Base-by-base conservation (phyloP, 2,888 invertebrate genomes). In the Aporophyla nigra region DNA sequence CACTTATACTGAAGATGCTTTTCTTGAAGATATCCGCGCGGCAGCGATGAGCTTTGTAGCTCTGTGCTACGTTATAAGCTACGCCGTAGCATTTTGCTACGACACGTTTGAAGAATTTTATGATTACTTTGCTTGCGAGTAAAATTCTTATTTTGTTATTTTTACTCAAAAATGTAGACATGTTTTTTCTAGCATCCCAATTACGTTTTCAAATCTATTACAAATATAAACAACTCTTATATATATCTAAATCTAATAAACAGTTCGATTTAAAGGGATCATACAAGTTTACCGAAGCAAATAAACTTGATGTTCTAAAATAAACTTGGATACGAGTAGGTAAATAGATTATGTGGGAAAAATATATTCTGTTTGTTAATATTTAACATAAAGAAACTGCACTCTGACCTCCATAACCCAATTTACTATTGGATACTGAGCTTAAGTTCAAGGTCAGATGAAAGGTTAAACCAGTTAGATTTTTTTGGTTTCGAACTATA, bases 81-180 rank as follows among this genome's bases (percentile, higher is more conserved):
- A 78, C 78, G 67, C 3, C 78, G 81, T 80, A 78, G 80, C 59
- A 19, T 43, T 6, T 49, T 43, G 54, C 74, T 67, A 78, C 74
- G 58, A 14, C 43, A 43, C 12, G 40, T 54, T 70, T 40, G 40
- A 68, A 61, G n/a, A 59, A 59, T 61, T 75, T 75, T 74, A 24
- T 75, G 53, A 76, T 74, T 63, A 63, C 46, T 27, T 56, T 33
- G 21, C 12, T 16, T 1, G 53, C 27, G 33, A 53, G 61, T 24
- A 24, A 24, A 21, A 62, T 53, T 27, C 16, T 24, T 53, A 53
- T 75, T 53, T 33, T 49, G 12, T 7, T 3, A 51, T 51, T 2
- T 59, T 43, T 43, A 14, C 14, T 43, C n/a, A 56, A 72, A 61
- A 46, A 46, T 53, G 51, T 61, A 40, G 21, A 58, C 16, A 51